phyloP scores from a whole-genome alignment of 2,113 vertebrate genomes.

The Myotis lucifugus region DNA sequence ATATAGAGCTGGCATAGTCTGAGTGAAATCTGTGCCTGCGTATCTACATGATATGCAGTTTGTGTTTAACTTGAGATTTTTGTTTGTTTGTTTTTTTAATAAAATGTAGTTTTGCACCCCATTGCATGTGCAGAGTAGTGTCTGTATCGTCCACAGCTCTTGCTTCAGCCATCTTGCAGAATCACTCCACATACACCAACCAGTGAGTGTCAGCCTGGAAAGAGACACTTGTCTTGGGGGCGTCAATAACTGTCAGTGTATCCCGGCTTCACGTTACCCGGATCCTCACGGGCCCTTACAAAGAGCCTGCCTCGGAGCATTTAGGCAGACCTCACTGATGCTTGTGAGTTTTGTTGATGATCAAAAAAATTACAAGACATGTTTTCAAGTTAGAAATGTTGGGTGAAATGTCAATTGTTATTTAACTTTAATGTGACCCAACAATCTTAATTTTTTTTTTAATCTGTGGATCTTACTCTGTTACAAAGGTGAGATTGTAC shows the following conservation, averaged over 20 bases:
- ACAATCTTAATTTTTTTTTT: not conserved
- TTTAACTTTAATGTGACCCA: not conserved
- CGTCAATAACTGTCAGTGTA: not conserved
- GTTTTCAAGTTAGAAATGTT: not conserved
- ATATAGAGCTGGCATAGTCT: not conserved
- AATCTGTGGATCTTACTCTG: not conserved
- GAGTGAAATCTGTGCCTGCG: not conserved
- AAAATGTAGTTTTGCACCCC: not conserved
- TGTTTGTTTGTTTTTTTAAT: too few species aligned
- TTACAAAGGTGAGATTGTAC: not conserved
- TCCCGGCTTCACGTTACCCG: not conserved
- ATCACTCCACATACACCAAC: not conserved
- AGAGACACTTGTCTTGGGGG: not conserved
- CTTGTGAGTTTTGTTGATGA: not conserved
- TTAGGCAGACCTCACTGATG: not conserved
- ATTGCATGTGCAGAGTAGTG: not conserved
- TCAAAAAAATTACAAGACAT: not conserved
- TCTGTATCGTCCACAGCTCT: not conserved
- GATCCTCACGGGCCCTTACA: not conserved
- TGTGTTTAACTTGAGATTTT: conserved; percentile 25
- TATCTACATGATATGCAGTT: not conserved
- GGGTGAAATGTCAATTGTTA: not conserved
- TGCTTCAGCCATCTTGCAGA: not conserved
- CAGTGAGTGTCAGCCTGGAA: not conserved
- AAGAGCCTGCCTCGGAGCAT: not conserved